These are phyloP conservation scores for Sinopyrophorus schimmeli DNA, from an alignment of 2,888 invertebrate genomes.

Conservation along the genomic window DNA sequence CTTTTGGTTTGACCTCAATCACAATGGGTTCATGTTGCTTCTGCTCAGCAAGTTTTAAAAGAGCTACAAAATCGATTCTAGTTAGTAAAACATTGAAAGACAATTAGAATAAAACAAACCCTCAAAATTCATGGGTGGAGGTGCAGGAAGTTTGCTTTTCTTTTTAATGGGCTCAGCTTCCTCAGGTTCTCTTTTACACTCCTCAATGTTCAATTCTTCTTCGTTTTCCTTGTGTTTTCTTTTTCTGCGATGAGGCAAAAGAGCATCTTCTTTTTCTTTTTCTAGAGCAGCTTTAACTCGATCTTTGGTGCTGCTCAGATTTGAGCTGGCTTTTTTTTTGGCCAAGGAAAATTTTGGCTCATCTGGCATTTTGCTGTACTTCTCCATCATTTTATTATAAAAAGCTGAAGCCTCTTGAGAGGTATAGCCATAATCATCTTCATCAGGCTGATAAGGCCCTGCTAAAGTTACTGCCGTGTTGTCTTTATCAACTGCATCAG, in stretches of 20 bases:
- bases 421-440: slow-evolving; percentile 90
- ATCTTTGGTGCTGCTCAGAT: slow-evolving; percentile 67
- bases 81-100: too few species aligned
- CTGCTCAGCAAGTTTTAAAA: slow-evolving; percentile 80
- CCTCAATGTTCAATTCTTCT: slow-evolving; percentile 35
- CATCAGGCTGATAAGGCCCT: slow-evolving; percentile 80
- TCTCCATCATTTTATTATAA: slow-evolving; percentile 84
- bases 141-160: slow-evolving; percentile 63
- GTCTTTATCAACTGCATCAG: slow-evolving; percentile 76
- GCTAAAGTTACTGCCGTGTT: slow-evolving; percentile 75
- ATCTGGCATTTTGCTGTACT: slow-evolving; percentile 73
- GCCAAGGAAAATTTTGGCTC: slow-evolving; percentile 70
- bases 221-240: slow-evolving; percentile 52
- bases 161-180: slow-evolving; percentile 53
- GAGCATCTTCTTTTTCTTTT: slow-evolving; percentile 72
- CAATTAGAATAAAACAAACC: too few species aligned
- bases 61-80: slow-evolving; percentile 63
- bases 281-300: slow-evolving; percentile 76
- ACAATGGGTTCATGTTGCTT: slow-evolving; percentile 81
- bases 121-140: slow-evolving; percentile 79
- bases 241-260: slow-evolving; percentile 68
- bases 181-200: slow-evolving; percentile 54
- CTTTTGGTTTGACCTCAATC: slow-evolving; percentile 58
- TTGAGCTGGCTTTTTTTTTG: slow-evolving; percentile 58
- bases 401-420: slow-evolving; percentile 80